Evolutionary conservation across 2,797 vertebrate genomes (phyloP), one percentile per base, ranked within the genome.

Genomic region (Gouania willdenowi): DNA sequence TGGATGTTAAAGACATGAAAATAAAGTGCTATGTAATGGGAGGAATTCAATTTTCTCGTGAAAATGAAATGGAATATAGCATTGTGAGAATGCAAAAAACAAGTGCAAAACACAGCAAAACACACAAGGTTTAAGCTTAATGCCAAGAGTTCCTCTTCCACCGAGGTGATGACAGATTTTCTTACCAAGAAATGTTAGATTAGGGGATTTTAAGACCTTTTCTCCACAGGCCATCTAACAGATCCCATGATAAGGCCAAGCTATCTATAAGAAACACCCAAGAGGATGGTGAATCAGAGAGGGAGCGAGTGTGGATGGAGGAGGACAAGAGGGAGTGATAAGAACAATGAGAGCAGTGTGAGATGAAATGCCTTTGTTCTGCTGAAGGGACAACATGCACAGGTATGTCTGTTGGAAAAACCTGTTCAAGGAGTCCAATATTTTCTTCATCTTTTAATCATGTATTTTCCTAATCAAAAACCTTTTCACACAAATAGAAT

Each of bases 181-280:
- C 39, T 76, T 71, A 76, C 66, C 58, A 52, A 34, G 64, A 38
- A 33, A 47, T 60, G 68, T 62, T 66, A 66, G 49, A 79, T 73
- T 76, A 71, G 53, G 66, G 29, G 57, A 58, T 45, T 63, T 58
- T 47, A 45, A 63, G 46, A 30, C 42, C 56, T 41, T 73, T 81
- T 78, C 67, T 79, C 73, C 67, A 71, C 33, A 17, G 63, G 56
- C 74, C 60, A 74, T 65, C 77, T 58, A 53, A 49, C 61, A 21
- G 52, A 82, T 81, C 56, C 43, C 17, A 53, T 28, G 72, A 83
- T 79, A 80, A 68, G 60, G 38, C 48, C 41, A 36, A 71, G 73
- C 72, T 38, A 71, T 78, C 78, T 62, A 54, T 61, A 71, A 66
- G 68, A 59, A 40, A n/a, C 29, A 51, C 60, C 39, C 25, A 29